Evolutionary conservation across 1,140 invertebrate species (phyloP), one percentile per base, ranked within the genome.

Genomic region (Odontomachus brunneus): DNA sequence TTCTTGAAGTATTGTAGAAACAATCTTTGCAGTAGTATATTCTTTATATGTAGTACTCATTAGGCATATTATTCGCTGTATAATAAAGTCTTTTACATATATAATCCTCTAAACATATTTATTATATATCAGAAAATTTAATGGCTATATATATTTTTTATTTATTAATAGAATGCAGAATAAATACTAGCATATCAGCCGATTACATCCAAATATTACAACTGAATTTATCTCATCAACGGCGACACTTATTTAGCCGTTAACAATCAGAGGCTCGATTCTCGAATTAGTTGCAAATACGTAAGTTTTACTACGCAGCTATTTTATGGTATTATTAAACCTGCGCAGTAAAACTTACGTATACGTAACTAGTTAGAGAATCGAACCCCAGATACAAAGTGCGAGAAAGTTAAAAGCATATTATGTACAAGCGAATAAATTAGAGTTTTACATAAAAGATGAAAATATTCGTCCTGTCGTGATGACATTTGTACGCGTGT

Each of bases 151-250:
- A 63, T 73, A 73, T 17, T 11, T 7, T 73, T 73, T 60, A 73
- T 73, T 73, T 73, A 22, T 73, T 26, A 73, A 15, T 44, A n/a
- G 17, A 60, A 73, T 73, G 33, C 57, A 73, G 57, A 73, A 57
- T 73, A 60, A 60, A 73, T 38, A 57, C 15, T 72, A 72, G n/a
- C 15, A 19, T 44, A 19, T 59, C 4, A 60, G 14, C 19, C 44
- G 51, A 5, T 73, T 44, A 59, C 17, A 59, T 59, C 51, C 22
- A 48, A 60, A 24, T 48, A 19, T 59, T 60, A n/a, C 4, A 73
- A 60, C 2, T 14, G 44, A 73, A 73, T 60, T 48, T n/a, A 60
- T 60, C 55, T 73, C 19, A 29, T 44, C 24, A 59, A 33, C 29
- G 38, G 9, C 9, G 38, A 55, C 11, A 55, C n/a, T 55, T 73